Base-by-base conservation (phyloP, 37 sponge, comb jelly and placozoan genomes). In the Cladorhizidae sp. region DNA sequence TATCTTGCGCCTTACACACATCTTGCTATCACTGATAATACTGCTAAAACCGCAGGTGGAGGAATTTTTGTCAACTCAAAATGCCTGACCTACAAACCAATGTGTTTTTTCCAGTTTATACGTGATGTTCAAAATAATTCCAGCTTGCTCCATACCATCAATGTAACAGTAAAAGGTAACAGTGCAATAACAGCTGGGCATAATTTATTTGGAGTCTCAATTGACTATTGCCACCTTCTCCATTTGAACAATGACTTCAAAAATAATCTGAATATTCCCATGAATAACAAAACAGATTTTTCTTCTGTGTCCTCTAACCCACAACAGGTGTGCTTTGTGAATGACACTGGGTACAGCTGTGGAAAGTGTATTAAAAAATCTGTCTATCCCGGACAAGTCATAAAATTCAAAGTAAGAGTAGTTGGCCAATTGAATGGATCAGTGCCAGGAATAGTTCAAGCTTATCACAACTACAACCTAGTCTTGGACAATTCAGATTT, bases 81-180 rank as follows among this genome's bases (percentile, higher is more conserved):
- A 36, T 80, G 80, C 45, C 31, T 49, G 12, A 40, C 55, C 35
- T 9, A 52, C 20, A 67, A 23, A 1, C 80, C 80, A 23, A 35
- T 67, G 38, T 80, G 80, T 51, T 80, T 80, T 69, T 80, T 54
- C 28, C 80, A 80, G 57, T 11, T 54, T 33, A 69, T 38, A 51
- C 15, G 45, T 25, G 33, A 63, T 40, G 35, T 45, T 39, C 5
- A 20, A 11, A 3, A 37, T 1, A 31, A 67, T 17, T 38, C 64
- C 9, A 63, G n/a, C n/a, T n/a, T 51, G 26, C 1, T n/a, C 1
- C 20, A 9, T 32, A 65, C 72, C 3, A 14, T 71, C 14, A 71
- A 71, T 45, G 28, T 71, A 1, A 71, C 15, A 15, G 23, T 71
- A n/a, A 71, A 40, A 25, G 72, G 17, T 22, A 71, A 71, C 49